Evolutionary conservation across 2,888 invertebrate genomes (phyloP), one percentile per base, ranked within the genome.

Genomic region (Caenorhabditis japonica): DNA sequence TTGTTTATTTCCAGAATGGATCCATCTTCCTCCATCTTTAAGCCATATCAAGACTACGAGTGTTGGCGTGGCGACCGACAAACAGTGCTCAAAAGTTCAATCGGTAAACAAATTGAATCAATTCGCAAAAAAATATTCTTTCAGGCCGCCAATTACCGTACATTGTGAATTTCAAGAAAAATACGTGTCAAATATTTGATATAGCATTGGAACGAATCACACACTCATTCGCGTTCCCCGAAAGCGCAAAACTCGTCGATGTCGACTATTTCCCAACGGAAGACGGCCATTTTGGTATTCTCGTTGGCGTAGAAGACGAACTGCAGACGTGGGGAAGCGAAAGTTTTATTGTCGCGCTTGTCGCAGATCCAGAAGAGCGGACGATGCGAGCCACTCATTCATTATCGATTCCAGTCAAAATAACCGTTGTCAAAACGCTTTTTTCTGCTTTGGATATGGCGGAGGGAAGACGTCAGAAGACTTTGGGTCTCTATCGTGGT

Each of bases 191-290:
- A 53, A 44, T 68, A 1, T 68, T 59, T 17, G 46, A 68, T 25
- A 39, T 59, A 12, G 51, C 58, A 52, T 46, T 21, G 53, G 64
- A 72, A 36, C 36, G 36, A 4, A 34, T 51, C 3, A 44, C 56
- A 3, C 58, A 72, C 39, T 41, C 72, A 17, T 72, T 36, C 19
- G 27, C 19, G 0, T 72, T 72, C 23, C 72, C 72, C 3, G 56
- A 66, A 19, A 49, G 41, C 21, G 43, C 21, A 17, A 8, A 38
- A 17, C 41, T 74, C 0, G 30, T 68, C n/a, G 68, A 68, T 53
- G 68, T 58, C 2, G 73, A 74, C 43, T 68, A 74, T 61, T 74
- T 74, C 33, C 68, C 73, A 25, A 51, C 61, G 0, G n/a, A 55
- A 47, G 71, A 72, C 36, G 60, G 60, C 2, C 23, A 44, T 13